Conservation (phyloP, 2,797 vertebrate species). For the Taeniopygia guttata region DNA sequence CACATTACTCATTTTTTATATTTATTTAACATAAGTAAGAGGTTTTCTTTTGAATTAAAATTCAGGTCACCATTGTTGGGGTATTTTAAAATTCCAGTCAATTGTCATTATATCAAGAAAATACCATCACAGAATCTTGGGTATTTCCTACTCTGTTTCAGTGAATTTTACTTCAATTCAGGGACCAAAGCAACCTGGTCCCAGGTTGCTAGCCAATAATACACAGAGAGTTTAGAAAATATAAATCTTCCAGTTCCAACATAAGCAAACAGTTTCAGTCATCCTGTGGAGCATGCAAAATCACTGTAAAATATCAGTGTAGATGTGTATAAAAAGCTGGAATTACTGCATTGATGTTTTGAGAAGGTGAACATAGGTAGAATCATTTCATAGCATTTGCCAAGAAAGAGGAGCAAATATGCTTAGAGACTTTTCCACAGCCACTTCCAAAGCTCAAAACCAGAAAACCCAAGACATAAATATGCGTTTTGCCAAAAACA, state of each 20-base stretch:
- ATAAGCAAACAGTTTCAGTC: background rate
- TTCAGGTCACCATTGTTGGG: background rate
- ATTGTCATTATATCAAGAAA: background rate
- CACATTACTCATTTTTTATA: accelerated
- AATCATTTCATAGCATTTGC: background rate
- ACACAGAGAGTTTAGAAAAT: background rate
- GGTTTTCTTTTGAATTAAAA: background rate
- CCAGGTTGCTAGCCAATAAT: background rate
- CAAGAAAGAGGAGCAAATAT: background rate
- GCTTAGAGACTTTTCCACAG: background rate
- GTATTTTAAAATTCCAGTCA: background rate
- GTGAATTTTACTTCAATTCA: background rate
- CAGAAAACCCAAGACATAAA: background rate
- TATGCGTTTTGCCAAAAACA: background rate
- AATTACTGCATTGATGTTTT: background rate
- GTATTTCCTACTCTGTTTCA: background rate
- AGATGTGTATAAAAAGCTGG: background rate
- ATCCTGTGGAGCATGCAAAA: background rate
- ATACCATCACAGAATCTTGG: background rate
- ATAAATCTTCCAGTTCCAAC: background rate
- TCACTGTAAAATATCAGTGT: background rate
- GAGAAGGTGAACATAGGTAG: background rate
- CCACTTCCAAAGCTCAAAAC: background rate
- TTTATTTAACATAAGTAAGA: background rate
- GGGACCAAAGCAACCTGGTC: background rate